Percentiles rank a stretch among this genome's conserved stretches.
These are phyloP conservation scores for Apodemus sylvaticus DNA, from an alignment of 2,113 vertebrate genomes.

Conservation along the genomic window DNA sequence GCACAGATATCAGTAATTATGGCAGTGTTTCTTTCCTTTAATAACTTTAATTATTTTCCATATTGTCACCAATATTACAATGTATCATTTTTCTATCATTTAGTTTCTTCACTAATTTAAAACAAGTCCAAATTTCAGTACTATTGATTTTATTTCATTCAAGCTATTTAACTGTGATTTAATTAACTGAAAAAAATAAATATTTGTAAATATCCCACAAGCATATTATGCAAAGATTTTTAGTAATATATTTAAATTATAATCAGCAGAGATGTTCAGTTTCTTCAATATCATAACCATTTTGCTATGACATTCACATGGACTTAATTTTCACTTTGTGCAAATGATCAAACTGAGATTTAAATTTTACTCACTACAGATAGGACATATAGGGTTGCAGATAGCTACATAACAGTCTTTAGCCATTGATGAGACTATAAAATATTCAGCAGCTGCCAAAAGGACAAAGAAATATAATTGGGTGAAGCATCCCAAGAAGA, in stretches of 20 bases:
- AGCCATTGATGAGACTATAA: neutral
- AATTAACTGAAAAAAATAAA: neutral
- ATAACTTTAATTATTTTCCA: neutral
- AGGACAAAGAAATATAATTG: neutral
- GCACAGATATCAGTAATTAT: neutral
- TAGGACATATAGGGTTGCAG: neutral
- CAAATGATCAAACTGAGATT: neutral
- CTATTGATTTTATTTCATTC: neutral
- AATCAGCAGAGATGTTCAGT: neutral
- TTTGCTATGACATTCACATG: no score
- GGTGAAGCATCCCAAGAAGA: neutral
- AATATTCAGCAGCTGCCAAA: neutral
- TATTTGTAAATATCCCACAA: neutral
- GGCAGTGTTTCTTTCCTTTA: neutral
- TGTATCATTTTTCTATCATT: neutral
- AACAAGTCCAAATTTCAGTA: neutral
- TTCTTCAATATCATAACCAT: neutral
- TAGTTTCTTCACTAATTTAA: neutral
- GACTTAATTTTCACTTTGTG: neutral
- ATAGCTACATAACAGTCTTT: neutral
- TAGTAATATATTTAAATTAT: neutral
- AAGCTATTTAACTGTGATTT: neutral
- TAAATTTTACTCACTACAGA: neutral
- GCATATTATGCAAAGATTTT: neutral
- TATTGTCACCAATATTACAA: neutral